A percentile compares a stretch with the other conserved stretches of the same genome.
These are phyloP conservation scores for Apodemia hepburni DNA, from an alignment of 2,888 invertebrate species.

Conservation along the genomic window DNA sequence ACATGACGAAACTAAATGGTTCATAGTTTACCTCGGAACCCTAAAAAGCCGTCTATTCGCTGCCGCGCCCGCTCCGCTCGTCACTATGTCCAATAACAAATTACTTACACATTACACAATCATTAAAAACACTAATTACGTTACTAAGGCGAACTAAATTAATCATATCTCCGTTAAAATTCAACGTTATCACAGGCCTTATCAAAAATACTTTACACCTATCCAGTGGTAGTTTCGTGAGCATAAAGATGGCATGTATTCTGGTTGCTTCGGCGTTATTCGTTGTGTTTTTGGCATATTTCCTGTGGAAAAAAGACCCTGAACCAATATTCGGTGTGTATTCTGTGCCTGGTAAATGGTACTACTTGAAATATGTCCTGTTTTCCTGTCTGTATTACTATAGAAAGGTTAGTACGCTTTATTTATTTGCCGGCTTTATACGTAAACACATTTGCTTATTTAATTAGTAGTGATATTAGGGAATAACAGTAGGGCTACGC, in stretches of 20 bases:
- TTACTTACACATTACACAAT: neutral
- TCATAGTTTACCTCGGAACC: too few relatives aligned
- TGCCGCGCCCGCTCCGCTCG: neutral
- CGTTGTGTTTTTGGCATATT: slow-evolving; percentile 45
- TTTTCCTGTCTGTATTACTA: slow-evolving; percentile 76
- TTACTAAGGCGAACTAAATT: neutral
- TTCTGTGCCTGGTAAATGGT: slow-evolving; percentile 82
- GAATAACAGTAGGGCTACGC: too few relatives aligned
- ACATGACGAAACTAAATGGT: too few relatives aligned
- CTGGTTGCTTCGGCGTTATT: slow-evolving; percentile 25
- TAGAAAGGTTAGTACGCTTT: slow-evolving; percentile 74
- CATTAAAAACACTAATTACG: neutral
- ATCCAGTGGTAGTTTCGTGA: neutral
- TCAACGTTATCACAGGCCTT: too few relatives aligned
- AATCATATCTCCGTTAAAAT: neutral
- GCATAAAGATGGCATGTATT: slow-evolving; percentile 9
- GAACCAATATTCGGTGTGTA: slow-evolving; percentile 81
- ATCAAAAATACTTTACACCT: neutral
- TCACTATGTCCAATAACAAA: neutral
- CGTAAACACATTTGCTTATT: neutral
- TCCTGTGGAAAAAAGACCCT: slow-evolving; percentile 50
- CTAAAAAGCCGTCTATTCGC: too few relatives aligned
- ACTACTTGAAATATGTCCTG: slow-evolving; percentile 79
- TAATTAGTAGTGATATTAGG: too few relatives aligned
- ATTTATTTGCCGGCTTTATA: neutral